phyloP scores from a whole-genome alignment of 1,140 invertebrate genomes.

The Trichonephila inaurata region DNA sequence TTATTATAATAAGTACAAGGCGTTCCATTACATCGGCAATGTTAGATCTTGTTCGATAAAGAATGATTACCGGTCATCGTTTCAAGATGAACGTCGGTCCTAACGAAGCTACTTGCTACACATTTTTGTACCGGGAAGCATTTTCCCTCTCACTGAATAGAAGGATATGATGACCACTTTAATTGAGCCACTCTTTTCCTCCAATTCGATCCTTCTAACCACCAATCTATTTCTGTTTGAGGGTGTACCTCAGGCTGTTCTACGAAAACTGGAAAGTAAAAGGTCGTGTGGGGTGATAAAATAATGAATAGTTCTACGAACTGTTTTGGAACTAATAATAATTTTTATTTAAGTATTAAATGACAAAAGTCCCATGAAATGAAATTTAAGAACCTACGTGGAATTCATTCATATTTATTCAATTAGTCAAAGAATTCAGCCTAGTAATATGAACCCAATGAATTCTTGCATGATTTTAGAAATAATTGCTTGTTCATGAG shows the following conservation, averaged over 20 bases:
- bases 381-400: no score
- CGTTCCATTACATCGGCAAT: conserved; percentile 32
- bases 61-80: conserved; percentile 24
- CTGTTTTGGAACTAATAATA: no score
- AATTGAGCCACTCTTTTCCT: conserved; percentile 59
- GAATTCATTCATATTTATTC: no score
- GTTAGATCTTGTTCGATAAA: conserved; percentile 20
- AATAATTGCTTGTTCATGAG: no score
- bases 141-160: conserved; percentile 25
- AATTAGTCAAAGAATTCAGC: no score
- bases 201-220: conserved; percentile 1
- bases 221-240: conserved; percentile 62
- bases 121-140: neutral
- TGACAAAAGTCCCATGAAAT: no score
- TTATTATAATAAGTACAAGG: conserved; percentile 64
- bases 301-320: neutral
- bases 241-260: conserved; percentile 7
- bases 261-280: neutral
- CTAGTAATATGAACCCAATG: no score
- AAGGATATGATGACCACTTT: conserved; percentile 51
- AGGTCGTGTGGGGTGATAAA: neutral
- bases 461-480: no score
- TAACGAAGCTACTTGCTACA: conserved; percentile 40
- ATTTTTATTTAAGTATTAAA: no score
- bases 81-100: neutral